These are phyloP conservation scores for Turnix velox DNA, from an alignment of 2,113 vertebrate species.

Conservation along the genomic window DNA sequence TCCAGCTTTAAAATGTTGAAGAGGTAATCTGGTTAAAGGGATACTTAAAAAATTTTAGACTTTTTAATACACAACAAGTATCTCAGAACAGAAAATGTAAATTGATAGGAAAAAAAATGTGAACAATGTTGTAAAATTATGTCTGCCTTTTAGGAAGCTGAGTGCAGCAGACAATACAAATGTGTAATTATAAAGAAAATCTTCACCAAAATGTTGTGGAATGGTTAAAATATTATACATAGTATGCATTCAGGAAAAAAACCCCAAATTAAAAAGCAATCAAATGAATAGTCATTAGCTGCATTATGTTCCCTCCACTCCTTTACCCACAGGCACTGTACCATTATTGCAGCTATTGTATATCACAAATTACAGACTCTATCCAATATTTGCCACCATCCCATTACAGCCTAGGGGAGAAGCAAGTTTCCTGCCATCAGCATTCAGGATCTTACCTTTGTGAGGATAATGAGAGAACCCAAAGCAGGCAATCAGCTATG, in stretches of 20 bases:
- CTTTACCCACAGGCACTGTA: constrained; percentile 4
- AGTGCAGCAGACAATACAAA: neutral
- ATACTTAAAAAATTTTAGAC: neutral
- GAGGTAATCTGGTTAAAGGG: neutral
- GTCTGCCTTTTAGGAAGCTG: neutral
- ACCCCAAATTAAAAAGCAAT: neutral
- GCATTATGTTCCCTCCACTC: neutral
- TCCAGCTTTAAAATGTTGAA: neutral
- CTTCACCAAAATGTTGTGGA: neutral
- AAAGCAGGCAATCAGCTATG: neutral
- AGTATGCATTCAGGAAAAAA: neutral
- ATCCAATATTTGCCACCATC: neutral
- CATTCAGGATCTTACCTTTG: neutral
- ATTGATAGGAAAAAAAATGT: neutral
- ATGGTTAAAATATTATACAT: neutral
- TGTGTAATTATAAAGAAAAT: neutral
- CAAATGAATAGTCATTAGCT: constrained; percentile 29
- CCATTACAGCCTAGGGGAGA: neutral
- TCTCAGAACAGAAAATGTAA: neutral
- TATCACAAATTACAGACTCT: neutral
- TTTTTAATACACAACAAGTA: neutral
- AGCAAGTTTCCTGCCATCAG: neutral
- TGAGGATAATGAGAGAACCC: neutral
- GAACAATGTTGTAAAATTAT: neutral
- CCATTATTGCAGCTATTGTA: constrained; percentile 8